Evolutionary conservation across 2,888 invertebrate species (phyloP).

Genomic region (Marasmarcha lunaedactyla): DNA sequence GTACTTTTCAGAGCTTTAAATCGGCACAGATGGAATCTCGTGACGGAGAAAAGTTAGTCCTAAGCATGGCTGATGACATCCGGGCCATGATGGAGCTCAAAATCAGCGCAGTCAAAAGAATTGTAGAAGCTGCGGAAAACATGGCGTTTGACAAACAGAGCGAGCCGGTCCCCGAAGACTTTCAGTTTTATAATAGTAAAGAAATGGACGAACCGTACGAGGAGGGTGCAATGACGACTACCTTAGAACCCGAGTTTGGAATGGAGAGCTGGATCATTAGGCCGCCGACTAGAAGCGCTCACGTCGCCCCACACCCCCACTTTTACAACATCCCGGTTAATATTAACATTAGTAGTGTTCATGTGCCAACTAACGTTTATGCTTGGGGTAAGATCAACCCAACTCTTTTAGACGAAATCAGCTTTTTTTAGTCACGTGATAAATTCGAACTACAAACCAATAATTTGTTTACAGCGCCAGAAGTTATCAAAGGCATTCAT

Average conservation of each 20-base stretch:
- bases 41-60: conserved; percentile 82
- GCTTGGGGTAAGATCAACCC: conserved; percentile 76
- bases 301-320: conserved; percentile 76
- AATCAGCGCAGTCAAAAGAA: conserved; percentile 87
- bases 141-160: conserved; percentile 74
- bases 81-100: conserved; percentile 90
- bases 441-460: not conserved
- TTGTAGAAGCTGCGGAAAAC: conserved; percentile 90
- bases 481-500: conserved; percentile 91
- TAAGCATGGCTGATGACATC: conserved; percentile 86
- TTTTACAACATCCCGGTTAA: conserved; percentile 85
- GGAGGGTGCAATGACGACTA: conserved; percentile 54
- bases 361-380: conserved; percentile 96
- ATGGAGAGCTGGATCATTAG: conserved; percentile 64
- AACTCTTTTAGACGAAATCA: not conserved
- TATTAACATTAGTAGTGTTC: conserved; percentile 86
- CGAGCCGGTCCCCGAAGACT: conserved; percentile 69
- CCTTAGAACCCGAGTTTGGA: conserved; percentile 65
- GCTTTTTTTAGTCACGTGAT: not conserved
- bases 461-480: conserved; percentile 71
- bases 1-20: conserved; percentile 77
- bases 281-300: conserved; percentile 72
- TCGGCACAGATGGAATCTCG: conserved; percentile 79
- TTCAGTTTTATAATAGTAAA: conserved; percentile 78
- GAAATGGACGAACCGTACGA: conserved; percentile 73